Percentiles rank a stretch among this genome's conserved stretches.
Evolutionary conservation across 1,140 invertebrate species (phyloP).

Genomic region (Antheraea mylitta): DNA sequence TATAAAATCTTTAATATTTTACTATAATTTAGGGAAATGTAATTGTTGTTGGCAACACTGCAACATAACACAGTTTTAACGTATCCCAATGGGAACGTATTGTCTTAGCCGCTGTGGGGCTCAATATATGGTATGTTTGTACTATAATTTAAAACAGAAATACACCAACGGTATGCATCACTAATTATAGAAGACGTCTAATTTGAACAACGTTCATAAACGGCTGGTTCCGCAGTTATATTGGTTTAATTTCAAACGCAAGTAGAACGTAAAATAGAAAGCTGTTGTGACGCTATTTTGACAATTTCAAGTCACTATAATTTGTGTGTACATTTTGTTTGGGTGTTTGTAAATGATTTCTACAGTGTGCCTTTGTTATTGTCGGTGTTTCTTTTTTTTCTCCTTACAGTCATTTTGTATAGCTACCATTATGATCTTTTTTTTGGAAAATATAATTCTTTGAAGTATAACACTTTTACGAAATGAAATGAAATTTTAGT

Average conservation of each 20-base stretch:
- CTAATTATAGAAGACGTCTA: slow-evolving; percentile 17
- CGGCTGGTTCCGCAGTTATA: slow-evolving; percentile 11
- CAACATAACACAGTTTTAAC: slow-evolving; percentile 31
- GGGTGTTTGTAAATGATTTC: background rate
- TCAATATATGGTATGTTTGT: slow-evolving; percentile 15
- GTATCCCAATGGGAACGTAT: slow-evolving; percentile 15
- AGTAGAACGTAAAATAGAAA: slow-evolving; percentile 6
- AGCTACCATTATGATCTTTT: background rate
- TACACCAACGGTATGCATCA: slow-evolving; percentile 4
- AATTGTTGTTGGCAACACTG: background rate
- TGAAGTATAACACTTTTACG: too few relatives aligned
- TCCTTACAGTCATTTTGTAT: background rate
- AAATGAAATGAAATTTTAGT: too few relatives aligned
- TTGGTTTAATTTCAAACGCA: slow-evolving; percentile 9
- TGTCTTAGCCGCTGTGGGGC: slow-evolving; percentile 22
- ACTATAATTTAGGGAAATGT: background rate
- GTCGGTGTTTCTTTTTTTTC: background rate
- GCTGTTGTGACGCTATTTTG: slow-evolving; percentile 7
- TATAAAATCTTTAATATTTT: too few relatives aligned
- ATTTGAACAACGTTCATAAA: slow-evolving; percentile 20
- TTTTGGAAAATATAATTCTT: background rate
- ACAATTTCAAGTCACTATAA: slow-evolving; percentile 5
- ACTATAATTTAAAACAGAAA: slow-evolving; percentile 12
- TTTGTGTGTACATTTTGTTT: slow-evolving; percentile 6
- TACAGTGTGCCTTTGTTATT: slow-evolving; percentile 4